Evolutionary conservation across 2,113 vertebrate species (phyloP).

Genomic region (Uria lomvia): DNA sequence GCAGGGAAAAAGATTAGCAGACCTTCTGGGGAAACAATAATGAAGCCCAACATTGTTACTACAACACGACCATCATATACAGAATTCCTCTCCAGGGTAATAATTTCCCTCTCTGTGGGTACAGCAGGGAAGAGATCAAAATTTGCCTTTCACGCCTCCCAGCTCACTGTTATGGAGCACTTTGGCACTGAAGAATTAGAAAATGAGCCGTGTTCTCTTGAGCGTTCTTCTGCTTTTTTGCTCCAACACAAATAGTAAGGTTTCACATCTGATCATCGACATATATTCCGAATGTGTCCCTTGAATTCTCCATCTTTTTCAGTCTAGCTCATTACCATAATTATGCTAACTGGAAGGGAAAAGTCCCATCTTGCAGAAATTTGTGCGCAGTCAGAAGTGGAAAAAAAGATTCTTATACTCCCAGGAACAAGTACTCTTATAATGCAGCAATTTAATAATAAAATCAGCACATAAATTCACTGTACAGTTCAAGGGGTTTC

Average conservation of each 20-base stretch:
- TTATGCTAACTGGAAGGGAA: conserved; percentile 1
- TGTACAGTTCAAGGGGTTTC: neutral
- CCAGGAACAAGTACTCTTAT: neutral
- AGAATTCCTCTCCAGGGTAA: neutral
- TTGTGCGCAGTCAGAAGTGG: neutral
- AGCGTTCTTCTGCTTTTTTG: neutral
- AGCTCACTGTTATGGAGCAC: neutral
- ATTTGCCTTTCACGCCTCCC: neutral
- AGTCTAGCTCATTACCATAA: neutral
- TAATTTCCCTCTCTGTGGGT: conserved; percentile 8
- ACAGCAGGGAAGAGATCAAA: neutral
- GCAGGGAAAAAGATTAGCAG: conserved; percentile 8
- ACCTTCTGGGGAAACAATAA: neutral
- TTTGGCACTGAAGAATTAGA: neutral
- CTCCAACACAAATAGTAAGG: neutral
- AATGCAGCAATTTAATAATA: neutral
- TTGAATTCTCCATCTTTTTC: conserved; percentile 16
- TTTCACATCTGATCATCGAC: neutral
- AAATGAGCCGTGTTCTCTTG: neutral
- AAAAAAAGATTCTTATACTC: neutral
- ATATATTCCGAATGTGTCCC: neutral
- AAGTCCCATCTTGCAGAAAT: conserved; percentile 14
- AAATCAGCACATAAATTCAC: neutral
- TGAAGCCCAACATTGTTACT: neutral
- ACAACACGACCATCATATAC: neutral